Base-by-base conservation (phyloP, 2,888 invertebrate species). In the Tethea ocularis region DNA sequence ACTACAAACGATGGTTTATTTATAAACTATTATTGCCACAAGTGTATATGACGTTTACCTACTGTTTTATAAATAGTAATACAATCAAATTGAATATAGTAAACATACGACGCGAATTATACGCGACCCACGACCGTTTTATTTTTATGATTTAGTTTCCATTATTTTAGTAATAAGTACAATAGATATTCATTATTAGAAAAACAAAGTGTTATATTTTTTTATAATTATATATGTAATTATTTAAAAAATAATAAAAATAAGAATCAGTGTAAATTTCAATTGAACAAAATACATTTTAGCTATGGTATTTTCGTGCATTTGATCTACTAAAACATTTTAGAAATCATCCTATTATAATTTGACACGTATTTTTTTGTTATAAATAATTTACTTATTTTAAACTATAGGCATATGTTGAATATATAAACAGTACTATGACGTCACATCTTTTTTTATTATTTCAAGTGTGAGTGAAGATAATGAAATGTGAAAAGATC, bases 11-110 rank as follows among this genome's bases (percentile, higher is more conserved):
- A 46, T 10, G 20, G 20, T n/a, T 59, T 38, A 22, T 38, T 56
- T 62, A 54, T 59, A 53, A 52, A 57, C 17, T 23, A 51, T n/a
- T 73, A 62, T 74, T 74, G 56, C 59, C 64, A 58, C 76, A 77
- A 67, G 75, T 77, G 77, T 67, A 56, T 1, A 38, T 65, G 67
- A 68, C 68, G 68, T 67, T 38, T 53, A 52, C 20, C 20, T 10
- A 46, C 8, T 20, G 20, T 17, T 22, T 23, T 52, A 52, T 36
- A 24, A 23, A 26, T 52, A 51, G 22, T 23, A 15, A 0, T 15
- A 52, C 52, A 15, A 52, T 26, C 10, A n/a, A 1, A 52, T 22
- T 51, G n/a, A n/a, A n/a, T n/a, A n/a, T n/a, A n/a, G n/a, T n/a
- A n/a, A n/a, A n/a, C n/a, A n/a, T n/a, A n/a, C n/a, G n/a, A n/a